Evolutionary conservation across 1,140 invertebrate genomes (phyloP).

Genomic region (Bactericera cockerelli): DNA sequence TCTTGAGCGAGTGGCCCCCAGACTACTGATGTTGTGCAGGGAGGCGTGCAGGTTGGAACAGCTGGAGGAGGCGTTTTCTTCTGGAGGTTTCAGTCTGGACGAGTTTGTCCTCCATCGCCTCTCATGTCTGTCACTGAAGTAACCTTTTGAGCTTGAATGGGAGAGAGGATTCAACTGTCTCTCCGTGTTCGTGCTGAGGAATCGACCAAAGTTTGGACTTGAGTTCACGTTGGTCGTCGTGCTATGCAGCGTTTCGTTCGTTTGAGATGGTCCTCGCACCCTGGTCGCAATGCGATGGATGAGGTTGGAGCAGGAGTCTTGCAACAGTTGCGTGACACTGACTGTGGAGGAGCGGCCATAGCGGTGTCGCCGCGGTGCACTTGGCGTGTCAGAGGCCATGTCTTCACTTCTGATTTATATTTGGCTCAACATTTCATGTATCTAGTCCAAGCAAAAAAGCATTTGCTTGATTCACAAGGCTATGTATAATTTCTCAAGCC

Average conservation of each 20-base stretch:
- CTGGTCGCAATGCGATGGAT: constrained; percentile 55
- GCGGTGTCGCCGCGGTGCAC: constrained; percentile 31
- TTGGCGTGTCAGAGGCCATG: constrained; percentile 7
- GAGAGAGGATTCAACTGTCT: not conserved
- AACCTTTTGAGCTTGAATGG: not conserved
- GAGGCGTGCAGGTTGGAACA: not conserved
- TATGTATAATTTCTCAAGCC: no score
- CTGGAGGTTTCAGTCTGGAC: not conserved
- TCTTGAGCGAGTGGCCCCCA: constrained; percentile 40
- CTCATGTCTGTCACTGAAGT: not conserved
- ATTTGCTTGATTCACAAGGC: no score
- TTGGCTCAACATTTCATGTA: no score
- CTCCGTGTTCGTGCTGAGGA: not conserved
- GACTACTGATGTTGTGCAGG: constrained; percentile 17
- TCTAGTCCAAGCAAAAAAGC: no score
- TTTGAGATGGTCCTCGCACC: constrained; percentile 41
- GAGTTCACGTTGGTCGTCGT: not conserved
- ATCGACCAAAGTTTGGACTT: constrained; percentile 6
- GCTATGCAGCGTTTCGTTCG: not conserved
- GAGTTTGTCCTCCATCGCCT: constrained; percentile 24
- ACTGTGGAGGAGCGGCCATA: constrained; percentile 58
- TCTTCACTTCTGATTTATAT: no score
- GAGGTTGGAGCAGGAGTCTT: constrained; percentile 66
- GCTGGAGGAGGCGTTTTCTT: not conserved
- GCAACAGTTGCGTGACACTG: constrained; percentile 66